A percentile compares a stretch with the other conserved stretches of the same genome.
Conservation (phyloP, 2,797 vertebrate species). For the Pteronotus mesoamericanus region DNA sequence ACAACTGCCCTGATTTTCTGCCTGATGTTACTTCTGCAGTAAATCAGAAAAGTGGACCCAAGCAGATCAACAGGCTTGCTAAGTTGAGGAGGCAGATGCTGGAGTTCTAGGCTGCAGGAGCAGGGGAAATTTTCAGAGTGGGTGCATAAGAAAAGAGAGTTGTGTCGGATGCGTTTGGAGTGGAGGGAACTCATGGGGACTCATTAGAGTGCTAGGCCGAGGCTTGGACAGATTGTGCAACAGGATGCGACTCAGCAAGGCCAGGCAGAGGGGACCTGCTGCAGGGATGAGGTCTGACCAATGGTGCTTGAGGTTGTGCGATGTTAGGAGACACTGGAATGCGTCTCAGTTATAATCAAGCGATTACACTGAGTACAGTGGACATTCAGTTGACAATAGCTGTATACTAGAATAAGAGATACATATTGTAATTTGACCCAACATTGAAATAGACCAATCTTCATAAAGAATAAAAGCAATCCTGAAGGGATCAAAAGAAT, state of each 20-base stretch:
- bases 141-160: background rate
- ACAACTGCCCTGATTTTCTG: background rate
- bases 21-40: background rate
- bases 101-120: background rate
- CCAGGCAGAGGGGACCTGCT: background rate
- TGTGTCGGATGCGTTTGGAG: background rate
- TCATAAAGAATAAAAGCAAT: background rate
- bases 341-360: background rate
- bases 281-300: background rate
- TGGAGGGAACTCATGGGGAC: background rate
- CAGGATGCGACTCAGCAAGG: background rate
- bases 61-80: background rate
- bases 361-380: background rate
- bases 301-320: background rate
- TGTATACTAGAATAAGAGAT: background rate
- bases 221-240: background rate
- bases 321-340: background rate
- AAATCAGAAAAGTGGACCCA: background rate
- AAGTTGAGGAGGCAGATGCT: background rate
- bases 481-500: background rate
- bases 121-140: background rate
- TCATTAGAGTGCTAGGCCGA: background rate
- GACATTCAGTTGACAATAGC: background rate
- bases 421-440: background rate
- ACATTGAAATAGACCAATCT: background rate